Conservation (phyloP, 2,113 vertebrate species). For the Ochotona princeps region DNA sequence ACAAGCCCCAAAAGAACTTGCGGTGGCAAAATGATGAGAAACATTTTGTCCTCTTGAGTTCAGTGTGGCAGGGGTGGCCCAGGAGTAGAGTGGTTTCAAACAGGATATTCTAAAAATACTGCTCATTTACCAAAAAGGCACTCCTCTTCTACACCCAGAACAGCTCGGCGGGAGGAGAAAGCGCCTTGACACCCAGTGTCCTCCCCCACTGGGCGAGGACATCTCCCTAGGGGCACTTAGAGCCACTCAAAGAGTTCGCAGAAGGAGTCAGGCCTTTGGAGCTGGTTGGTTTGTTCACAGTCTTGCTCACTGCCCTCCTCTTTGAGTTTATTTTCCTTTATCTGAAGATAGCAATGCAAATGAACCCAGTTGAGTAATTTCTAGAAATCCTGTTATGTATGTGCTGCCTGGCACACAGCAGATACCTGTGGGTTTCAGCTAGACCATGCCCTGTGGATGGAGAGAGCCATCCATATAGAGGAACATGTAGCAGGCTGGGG, state of each 20-base stretch:
- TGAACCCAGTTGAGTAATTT: background rate
- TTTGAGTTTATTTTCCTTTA: background rate
- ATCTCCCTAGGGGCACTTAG: background rate
- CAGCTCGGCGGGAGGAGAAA: conserved; percentile 34
- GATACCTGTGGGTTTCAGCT: background rate
- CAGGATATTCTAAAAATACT: conserved; percentile 60
- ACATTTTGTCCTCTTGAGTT: background rate
- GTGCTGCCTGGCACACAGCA: too few species aligned
- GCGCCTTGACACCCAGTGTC: background rate
- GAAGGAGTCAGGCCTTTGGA: background rate
- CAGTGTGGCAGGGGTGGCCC: background rate
- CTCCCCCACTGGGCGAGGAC: accelerated
- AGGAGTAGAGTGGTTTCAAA: background rate
- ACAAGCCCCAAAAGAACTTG: background rate
- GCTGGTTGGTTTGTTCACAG: background rate
- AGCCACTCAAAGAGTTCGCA: accelerated
- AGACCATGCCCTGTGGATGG: accelerated
- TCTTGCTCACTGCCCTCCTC: background rate
- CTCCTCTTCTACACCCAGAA: background rate
- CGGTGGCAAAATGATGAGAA: background rate
- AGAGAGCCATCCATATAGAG: accelerated
- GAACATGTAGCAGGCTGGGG: background rate
- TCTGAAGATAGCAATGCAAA: background rate
- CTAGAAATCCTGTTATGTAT: accelerated
- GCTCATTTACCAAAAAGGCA: background rate